Evolutionary conservation across 2,797 vertebrate genomes (phyloP), one percentile per base, ranked within the genome.

Genomic region (Sphaeramia orbicularis): DNA sequence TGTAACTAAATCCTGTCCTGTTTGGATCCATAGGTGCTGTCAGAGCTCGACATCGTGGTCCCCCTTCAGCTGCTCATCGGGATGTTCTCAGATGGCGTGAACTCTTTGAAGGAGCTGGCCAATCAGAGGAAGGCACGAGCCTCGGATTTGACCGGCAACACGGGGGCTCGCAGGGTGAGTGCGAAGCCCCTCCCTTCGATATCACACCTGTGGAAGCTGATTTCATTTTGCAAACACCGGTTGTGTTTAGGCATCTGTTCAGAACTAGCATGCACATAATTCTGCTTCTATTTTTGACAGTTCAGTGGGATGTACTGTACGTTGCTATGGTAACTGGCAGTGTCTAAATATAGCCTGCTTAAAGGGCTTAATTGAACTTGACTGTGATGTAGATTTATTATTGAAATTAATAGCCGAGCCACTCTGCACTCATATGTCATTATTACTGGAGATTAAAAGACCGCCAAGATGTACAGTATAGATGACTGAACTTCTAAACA

Each of bases 1-100:
- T 24, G 24, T 27, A 1, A 15, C 7, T 13, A 15, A 42, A 0
- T 7, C 32, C 15, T 78, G 14, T 76, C 43, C 42, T 54, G 7
- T 65, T 57, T 74, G 38, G 21, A 42, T 15, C 32, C 18, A 10
- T 66, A 99, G 98, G 98, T 99, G 9, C 91, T 99, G 88, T 99
- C 98, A 40, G 96, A 99, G 87, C 92, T 99, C 81, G 98, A 99
- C 90, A 99, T 99, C 50, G 96, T 96, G 76, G 97, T 99, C 75
- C 98, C 98, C 55, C 95, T 99, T 70, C 97, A 98, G 79, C 94
- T 99, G 52, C 89, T 99, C 64, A 99, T 99, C 65, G 96, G 96
- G 86, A 99, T 99, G 98, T 99, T 99, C 93, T 99, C 97, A 60
- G 98, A 99, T 87, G 98, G 98, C 37, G 98, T 99, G 76, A 99